Base-by-base conservation (phyloP, 2,888 invertebrate genomes). In the Andrena camellia region DNA sequence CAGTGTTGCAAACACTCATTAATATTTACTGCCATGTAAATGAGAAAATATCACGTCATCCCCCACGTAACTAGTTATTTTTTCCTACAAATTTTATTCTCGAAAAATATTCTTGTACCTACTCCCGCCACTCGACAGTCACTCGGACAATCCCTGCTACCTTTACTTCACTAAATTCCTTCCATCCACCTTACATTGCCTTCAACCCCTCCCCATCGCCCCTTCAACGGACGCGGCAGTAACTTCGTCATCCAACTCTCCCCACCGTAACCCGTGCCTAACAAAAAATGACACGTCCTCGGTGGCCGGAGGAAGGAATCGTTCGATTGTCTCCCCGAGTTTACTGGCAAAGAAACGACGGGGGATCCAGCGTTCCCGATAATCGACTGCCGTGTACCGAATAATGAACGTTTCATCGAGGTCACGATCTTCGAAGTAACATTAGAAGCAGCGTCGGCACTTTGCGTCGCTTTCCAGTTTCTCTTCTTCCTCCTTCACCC, bases 321-420 rank as follows among this genome's bases (percentile, higher is more conserved):
- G 31, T 67, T 31, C 23, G 57, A 57, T 23, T 57, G 54, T 59
- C 57, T 31, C 23, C 29, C 26, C 76, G 31, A 57, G 57, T 59
- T 60, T 35, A 31, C 54, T 13, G 52, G 67, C 63, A 52, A 82
- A 80, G 76, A 82, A 82, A 75, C 71, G 76, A 54, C 66, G n/a
- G 81, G 68, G 74, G 70, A 75, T 73, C 68, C 73, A 66, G 31
- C 70, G 67, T 69, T 70, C 73, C 62, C 78, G 59, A 78, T 78
- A 74, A 84, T 83, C 79, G 84, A 78, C 67, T 72, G 63, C 50
- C 83, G 73, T 74, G 83, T 71, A 71, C 71, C 83, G 79, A 84
- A 75, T 84, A 83, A 84, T 64, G 84, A 84, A 83, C 84, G 78
- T 68, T 84, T 84, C 84, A 84, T 79, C 84, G 84, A 75, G 84